Percentiles rank a stretch among this genome's conserved stretches.
Conservation (phyloP, 2,797 vertebrate species). For the Chelmon rostratus region DNA sequence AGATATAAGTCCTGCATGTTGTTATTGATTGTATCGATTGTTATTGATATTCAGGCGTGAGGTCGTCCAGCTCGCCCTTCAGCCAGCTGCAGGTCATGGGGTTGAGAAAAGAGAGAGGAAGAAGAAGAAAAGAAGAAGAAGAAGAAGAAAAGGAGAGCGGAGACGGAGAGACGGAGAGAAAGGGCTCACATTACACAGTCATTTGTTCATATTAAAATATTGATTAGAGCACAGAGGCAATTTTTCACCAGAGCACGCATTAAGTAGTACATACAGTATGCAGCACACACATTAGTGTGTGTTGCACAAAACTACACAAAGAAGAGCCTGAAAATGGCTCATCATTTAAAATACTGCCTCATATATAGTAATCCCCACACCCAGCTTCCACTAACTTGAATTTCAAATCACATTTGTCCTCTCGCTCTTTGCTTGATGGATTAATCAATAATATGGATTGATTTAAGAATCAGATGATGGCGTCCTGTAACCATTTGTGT, state of each 20-base stretch:
- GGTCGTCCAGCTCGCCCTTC: too few relatives aligned
- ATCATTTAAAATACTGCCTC: background rate
- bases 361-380: background rate
- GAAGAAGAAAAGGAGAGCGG: too few relatives aligned
- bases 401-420: background rate
- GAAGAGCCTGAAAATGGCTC: background rate
- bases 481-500: background rate
- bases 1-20: too few relatives aligned
- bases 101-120: background rate
- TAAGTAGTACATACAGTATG: background rate
- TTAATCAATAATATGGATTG: conserved; percentile 14
- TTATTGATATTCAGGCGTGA: too few relatives aligned
- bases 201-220: background rate
- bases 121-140: too few relatives aligned
- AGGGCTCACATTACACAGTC: background rate
- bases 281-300: background rate
- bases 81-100: too few relatives aligned
- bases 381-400: background rate
- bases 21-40: too few relatives aligned
- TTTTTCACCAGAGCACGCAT: background rate
- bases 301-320: background rate
- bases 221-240: background rate
- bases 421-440: background rate
- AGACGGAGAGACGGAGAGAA: background rate
- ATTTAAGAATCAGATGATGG: conserved; percentile 4